A percentile compares a stretch with the other conserved stretches of the same genome.
These are phyloP conservation scores for Trachemys scripta DNA, from an alignment of 2,113 vertebrate species.

Conservation along the genomic window DNA sequence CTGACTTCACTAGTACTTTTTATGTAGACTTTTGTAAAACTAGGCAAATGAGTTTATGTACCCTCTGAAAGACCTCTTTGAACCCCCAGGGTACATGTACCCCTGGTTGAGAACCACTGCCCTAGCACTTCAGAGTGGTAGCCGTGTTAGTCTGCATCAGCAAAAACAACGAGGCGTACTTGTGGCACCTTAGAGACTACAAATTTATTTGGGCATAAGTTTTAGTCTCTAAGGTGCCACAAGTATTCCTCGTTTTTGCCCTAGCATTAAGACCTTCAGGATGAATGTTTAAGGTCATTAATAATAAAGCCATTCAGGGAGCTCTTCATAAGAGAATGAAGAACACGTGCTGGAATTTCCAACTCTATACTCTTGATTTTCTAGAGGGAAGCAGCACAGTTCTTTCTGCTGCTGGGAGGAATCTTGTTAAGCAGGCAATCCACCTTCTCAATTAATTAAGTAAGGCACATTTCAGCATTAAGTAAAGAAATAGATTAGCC, in stretches of 20 bases:
- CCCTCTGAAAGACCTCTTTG: too few species aligned
- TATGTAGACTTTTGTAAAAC: too few species aligned
- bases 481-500: neutral
- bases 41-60: too few species aligned
- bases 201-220: too few species aligned
- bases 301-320: neutral
- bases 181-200: too few species aligned
- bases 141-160: too few species aligned
- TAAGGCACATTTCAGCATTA: neutral
- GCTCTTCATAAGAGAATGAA: neutral
- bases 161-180: too few species aligned
- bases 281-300: neutral
- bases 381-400: neutral
- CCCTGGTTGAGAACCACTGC: too few species aligned
- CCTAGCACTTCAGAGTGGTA: neutral
- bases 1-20: too few species aligned
- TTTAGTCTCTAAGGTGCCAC: too few species aligned
- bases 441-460: constrained; percentile 7
- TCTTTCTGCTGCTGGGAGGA: neutral
- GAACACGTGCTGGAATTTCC: neutral
- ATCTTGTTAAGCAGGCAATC: neutral
- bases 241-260: too few species aligned
- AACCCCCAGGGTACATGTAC: too few species aligned
- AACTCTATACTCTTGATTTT: neutral
- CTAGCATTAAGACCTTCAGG: neutral